A percentile compares a stretch with the other conserved stretches of the same genome.
phyloP scores from a whole-genome alignment of 2,113 vertebrate species.

The Menura novaehollandiae region DNA sequence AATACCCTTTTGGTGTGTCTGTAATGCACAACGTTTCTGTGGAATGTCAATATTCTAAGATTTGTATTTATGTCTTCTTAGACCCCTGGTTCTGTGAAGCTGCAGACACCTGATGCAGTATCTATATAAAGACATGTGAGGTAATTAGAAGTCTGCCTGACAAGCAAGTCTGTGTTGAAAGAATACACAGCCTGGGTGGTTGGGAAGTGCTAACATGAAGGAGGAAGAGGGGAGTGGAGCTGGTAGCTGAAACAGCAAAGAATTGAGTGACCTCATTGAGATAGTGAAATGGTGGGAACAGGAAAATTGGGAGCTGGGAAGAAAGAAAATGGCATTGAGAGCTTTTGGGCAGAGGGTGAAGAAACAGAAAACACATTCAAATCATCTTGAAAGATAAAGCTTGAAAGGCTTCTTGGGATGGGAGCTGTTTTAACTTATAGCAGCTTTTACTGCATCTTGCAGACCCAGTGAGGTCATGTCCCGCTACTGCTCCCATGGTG shows the following conservation, averaged over 20 bases:
- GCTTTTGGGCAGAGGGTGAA: background rate
- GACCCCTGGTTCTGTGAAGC: background rate
- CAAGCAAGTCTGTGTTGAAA: background rate
- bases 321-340: background rate
- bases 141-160: background rate
- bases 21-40: background rate
- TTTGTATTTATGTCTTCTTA: background rate
- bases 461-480: background rate
- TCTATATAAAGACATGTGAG: background rate
- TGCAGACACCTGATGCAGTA: background rate
- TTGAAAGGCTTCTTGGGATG: background rate
- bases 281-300: background rate
- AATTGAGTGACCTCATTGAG: background rate
- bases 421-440: accelerated
- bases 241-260: background rate
- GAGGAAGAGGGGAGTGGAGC: background rate
- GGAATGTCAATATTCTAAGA: background rate
- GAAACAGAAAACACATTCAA: background rate
- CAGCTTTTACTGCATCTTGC: background rate
- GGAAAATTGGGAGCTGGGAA: background rate
- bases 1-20: background rate
- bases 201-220: background rate
- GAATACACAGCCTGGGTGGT: background rate
- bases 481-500: background rate
- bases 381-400: background rate